These are phyloP conservation scores for Sternotherus odoratus DNA, from an alignment of 2,797 vertebrate genomes.

Conservation along the genomic window DNA sequence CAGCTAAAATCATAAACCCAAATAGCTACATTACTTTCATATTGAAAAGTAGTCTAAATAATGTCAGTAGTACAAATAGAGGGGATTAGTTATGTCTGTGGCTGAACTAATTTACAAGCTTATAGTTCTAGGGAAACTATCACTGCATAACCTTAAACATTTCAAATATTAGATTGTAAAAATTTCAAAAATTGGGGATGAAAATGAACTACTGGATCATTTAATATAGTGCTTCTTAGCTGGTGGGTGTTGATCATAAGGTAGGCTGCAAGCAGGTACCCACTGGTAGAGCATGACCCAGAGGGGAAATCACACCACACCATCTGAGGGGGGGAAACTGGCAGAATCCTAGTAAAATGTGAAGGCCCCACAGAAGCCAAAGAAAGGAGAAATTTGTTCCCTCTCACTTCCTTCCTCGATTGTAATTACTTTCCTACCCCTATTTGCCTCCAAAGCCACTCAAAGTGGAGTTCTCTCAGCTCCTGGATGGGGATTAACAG, in stretches of 20 bases:
- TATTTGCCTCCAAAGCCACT: background rate
- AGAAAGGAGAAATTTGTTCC: background rate
- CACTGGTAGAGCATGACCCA: no score
- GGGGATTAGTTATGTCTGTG: background rate
- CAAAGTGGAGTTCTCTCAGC: background rate
- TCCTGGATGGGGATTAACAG: background rate
- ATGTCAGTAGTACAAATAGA: background rate
- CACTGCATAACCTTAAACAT: background rate
- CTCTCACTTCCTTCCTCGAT: background rate
- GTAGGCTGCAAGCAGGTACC: no score
- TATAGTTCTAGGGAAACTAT: background rate
- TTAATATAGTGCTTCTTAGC: no score
- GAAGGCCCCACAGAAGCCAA: background rate
- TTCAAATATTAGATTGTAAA: no score
- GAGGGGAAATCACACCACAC: background rate
- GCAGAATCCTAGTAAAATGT: background rate
- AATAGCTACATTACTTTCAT: background rate
- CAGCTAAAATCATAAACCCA: background rate
- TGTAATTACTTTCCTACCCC: background rate
- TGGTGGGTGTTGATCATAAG: no score
- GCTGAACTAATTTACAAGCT: background rate
- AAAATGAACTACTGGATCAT: no score
- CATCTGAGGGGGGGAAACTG: background rate
- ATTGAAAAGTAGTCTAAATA: background rate
- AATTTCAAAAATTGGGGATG: no score